Percentiles rank a stretch among this genome's conserved stretches.
Evolutionary conservation across 2,113 vertebrate species (phyloP).

Genomic region (Carassius gibelio): DNA sequence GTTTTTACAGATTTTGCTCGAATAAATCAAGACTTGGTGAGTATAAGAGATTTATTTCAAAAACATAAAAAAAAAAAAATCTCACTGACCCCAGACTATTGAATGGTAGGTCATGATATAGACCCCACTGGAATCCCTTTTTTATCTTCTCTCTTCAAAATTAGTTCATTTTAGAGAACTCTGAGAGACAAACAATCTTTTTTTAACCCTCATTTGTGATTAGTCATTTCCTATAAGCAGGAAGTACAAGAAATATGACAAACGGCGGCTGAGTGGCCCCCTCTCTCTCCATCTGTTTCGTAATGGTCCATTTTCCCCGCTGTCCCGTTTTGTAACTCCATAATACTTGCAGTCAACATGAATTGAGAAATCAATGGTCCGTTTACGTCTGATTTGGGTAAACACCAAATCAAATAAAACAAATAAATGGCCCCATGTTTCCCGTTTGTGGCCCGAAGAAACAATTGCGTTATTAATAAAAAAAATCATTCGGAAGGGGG

Average conservation of each 20-base stretch:
- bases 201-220: slow-evolving; percentile 17
- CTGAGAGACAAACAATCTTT: neutral
- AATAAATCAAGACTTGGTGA: neutral
- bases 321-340: neutral
- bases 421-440: slow-evolving; percentile 33
- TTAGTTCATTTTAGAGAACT: neutral
- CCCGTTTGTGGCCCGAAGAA: slow-evolving; percentile 9
- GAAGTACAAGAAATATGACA: slow-evolving; percentile 1
- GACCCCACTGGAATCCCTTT: neutral
- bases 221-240: slow-evolving; percentile 22
- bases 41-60: neutral
- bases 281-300: neutral
- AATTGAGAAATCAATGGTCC: slow-evolving; percentile 27
- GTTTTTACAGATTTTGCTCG: neutral
- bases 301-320: slow-evolving; percentile 4
- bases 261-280: neutral
- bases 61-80: neutral
- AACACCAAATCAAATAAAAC: slow-evolving; percentile 34
- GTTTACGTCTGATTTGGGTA: slow-evolving; percentile 22
- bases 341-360: slow-evolving; percentile 22
- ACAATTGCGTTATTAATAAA: slow-evolving; percentile 35
- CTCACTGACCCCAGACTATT: neutral
- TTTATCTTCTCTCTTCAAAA: neutral
- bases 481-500: slow-evolving; percentile 8
- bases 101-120: neutral